phyloP scores from a whole-genome alignment of 1,140 invertebrate genomes.

The Hestina assimilis region DNA sequence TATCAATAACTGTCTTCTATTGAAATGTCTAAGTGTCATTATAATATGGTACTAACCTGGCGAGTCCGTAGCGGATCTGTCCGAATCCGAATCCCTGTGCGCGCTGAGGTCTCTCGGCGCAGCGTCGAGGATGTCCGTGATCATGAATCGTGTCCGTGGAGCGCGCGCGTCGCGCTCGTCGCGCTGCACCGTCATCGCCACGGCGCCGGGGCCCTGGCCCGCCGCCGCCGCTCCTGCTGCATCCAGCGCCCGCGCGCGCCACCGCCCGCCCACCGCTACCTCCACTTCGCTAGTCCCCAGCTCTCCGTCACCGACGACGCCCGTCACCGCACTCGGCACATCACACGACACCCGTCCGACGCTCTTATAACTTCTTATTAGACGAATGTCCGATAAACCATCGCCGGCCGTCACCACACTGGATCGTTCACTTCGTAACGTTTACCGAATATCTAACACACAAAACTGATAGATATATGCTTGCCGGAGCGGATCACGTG shows the following conservation, averaged over 20 bases:
- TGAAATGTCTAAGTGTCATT: too few relatives aligned
- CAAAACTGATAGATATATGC: slow-evolving; percentile 9
- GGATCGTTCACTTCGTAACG: not conserved
- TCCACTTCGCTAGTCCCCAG: slow-evolving; percentile 50
- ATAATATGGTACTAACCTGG: slow-evolving; percentile 38
- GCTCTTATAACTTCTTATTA: slow-evolving; percentile 3
- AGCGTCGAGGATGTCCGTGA: slow-evolving; percentile 86
- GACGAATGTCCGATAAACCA: slow-evolving; percentile 12
- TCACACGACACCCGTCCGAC: slow-evolving; percentile 31
- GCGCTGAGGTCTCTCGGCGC: slow-evolving; percentile 74
- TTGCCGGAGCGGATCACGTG: slow-evolving; percentile 16
- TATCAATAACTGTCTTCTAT: too few relatives aligned
- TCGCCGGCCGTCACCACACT: slow-evolving; percentile 1
- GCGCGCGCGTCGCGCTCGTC: slow-evolving; percentile 79
- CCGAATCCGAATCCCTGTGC: slow-evolving; percentile 67
- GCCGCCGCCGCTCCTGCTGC: slow-evolving; percentile 60
- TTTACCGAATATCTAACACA: not conserved
- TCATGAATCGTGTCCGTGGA: slow-evolving; percentile 87
- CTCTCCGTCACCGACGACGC: slow-evolving; percentile 30
- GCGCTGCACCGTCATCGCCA: slow-evolving; percentile 71
- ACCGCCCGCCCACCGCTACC: slow-evolving; percentile 37
- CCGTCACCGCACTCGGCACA: slow-evolving; percentile 52
- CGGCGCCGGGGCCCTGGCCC: slow-evolving; percentile 53
- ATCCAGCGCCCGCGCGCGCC: slow-evolving; percentile 59
- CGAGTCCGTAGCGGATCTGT: slow-evolving; percentile 65